These are phyloP conservation scores for Apis mellifera DNA, from an alignment of 1,140 invertebrate species.

Conservation along the genomic window Amel_HAv3.1 CM009935.2:10029501-10030000, in stretches of 20 bases:
- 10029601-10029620: not conserved
- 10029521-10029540: not conserved
- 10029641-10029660: not conserved
- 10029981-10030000: constrained; percentile 22
- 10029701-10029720: constrained; percentile 6
- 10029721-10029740: not conserved
- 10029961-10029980: constrained; percentile 18
- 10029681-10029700: too few species aligned
- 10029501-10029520: not conserved
- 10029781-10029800: not conserved
- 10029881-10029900: constrained; percentile 4
- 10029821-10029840: not conserved
- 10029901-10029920: not conserved
- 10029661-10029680: not conserved
- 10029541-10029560: not conserved
- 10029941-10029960: constrained; percentile 62
- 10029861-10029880: not conserved
- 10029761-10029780: constrained; percentile 13
- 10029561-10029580: not conserved
- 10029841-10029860: not conserved
- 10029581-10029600: not conserved
- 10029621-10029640: not conserved
- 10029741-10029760: constrained; percentile 41
- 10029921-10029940: constrained; percentile 56
- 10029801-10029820: constrained; percentile 27